A percentile compares a stretch with the other conserved stretches of the same genome.
Evolutionary conservation across 2,113 vertebrate species (phyloP).

Genomic region (Crotalus helleri): DNA sequence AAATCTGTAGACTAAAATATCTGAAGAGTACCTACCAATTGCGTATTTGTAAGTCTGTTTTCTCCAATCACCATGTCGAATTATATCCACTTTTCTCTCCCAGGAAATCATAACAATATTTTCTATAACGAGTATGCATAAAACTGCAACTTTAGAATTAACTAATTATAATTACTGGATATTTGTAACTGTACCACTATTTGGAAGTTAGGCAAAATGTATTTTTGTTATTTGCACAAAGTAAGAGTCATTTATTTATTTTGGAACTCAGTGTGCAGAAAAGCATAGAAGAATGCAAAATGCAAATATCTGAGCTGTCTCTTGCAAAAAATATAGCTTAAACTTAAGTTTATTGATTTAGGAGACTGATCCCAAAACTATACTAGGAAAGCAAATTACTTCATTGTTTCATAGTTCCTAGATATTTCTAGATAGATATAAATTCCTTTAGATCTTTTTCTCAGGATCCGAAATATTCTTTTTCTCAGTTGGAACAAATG

Average conservation of each 20-base stretch:
- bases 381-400: neutral
- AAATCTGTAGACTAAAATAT: neutral
- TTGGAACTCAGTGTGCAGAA: neutral
- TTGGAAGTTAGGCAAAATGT: neutral
- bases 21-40: neutral
- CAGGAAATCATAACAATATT: neutral
- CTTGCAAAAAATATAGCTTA: neutral
- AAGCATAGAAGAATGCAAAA: neutral
- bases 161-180: neutral
- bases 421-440: neutral
- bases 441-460: neutral
- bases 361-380: neutral
- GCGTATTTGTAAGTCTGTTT: neutral
- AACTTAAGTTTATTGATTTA: neutral
- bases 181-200: neutral
- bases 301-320: neutral
- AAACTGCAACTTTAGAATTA: neutral
- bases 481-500: constrained; percentile 35
- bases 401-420: neutral
- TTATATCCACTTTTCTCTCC: neutral
- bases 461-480: neutral
- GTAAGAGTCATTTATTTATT: neutral
- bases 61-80: neutral
- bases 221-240: neutral
- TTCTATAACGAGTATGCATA: neutral